Evolutionary conservation across 2,113 vertebrate species (phyloP).

Genomic region (Anseranas semipalmata): DNA sequence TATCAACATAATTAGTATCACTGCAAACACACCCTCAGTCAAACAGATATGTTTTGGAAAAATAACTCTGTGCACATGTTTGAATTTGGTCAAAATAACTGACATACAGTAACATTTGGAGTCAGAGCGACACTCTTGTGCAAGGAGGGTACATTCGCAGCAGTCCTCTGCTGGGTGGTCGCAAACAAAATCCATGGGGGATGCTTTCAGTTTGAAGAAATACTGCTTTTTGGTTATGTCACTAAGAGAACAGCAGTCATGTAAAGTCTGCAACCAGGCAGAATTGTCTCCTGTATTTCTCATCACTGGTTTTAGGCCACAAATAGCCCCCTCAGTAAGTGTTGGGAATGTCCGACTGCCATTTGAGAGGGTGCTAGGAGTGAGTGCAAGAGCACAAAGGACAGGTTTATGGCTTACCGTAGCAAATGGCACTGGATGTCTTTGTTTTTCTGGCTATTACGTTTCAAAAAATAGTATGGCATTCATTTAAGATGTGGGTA

Average conservation of each 20-base stretch:
- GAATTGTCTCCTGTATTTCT: neutral
- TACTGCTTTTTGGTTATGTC: neutral
- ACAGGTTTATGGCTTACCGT: neutral
- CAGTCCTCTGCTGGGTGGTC: neutral
- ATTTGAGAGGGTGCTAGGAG: neutral
- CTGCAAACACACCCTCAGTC: conserved; percentile 2
- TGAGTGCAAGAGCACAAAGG: neutral
- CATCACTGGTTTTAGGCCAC: neutral
- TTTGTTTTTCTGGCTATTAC: neutral
- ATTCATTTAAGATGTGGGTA: conserved; percentile 6
- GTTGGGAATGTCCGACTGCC: neutral
- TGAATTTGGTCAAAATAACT: neutral
- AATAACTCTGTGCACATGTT: neutral
- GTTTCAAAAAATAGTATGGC: neutral
- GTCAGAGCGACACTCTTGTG: neutral
- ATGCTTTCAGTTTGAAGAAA: neutral
- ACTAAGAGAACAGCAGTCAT: neutral
- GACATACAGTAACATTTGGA: neutral
- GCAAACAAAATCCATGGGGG: neutral
- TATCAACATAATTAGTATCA: conserved; percentile 37
- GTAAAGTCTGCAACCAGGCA: neutral
- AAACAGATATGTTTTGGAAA: neutral
- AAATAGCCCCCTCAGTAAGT: neutral
- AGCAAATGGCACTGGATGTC: neutral
- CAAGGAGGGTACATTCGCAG: neutral